Conservation (phyloP, 1,140 invertebrate species). For the Drosophila paulistorum region DNA sequence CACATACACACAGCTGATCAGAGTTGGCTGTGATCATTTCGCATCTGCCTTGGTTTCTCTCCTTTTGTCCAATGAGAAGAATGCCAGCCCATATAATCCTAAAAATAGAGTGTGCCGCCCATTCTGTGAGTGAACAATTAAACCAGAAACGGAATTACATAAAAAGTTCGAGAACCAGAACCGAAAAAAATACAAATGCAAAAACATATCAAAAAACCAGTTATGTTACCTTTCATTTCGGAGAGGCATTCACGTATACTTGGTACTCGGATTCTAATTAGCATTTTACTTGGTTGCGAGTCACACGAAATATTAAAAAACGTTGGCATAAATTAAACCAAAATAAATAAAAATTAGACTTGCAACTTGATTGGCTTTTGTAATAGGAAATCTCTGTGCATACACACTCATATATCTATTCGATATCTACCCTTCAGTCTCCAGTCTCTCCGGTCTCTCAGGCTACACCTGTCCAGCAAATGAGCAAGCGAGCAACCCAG, state of each 20-base stretch:
- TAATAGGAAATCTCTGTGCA: slow-evolving; percentile 5
- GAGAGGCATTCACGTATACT: slow-evolving; percentile 13
- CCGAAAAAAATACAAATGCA: neutral
- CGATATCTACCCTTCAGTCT: neutral
- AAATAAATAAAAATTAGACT: slow-evolving; percentile 19
- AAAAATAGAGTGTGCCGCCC: too few relatives aligned
- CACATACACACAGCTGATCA: slow-evolving; percentile 5
- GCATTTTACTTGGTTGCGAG: slow-evolving; percentile 15
- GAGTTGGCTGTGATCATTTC: slow-evolving; percentile 1
- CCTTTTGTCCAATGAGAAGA: slow-evolving; percentile 11
- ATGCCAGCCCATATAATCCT: neutral
- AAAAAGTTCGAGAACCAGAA: slow-evolving; percentile 18
- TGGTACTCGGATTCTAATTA: slow-evolving; percentile 11
- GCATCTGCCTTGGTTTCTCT: slow-evolving; percentile 8
- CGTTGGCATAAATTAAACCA: slow-evolving; percentile 12
- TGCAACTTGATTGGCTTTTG: slow-evolving; percentile 9
- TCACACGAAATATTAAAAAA: slow-evolving; percentile 21
- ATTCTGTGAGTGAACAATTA: neutral
- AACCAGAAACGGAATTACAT: slow-evolving; percentile 19
- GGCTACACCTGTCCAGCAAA: slow-evolving; percentile 7
- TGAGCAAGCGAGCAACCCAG: neutral
- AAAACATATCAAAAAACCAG: neutral
- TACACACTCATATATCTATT: neutral
- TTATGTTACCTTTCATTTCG: slow-evolving; percentile 21
- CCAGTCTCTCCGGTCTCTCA: too few relatives aligned